Evolutionary conservation across 2,888 invertebrate species (phyloP).

Genomic region (Alcis repandata): DNA sequence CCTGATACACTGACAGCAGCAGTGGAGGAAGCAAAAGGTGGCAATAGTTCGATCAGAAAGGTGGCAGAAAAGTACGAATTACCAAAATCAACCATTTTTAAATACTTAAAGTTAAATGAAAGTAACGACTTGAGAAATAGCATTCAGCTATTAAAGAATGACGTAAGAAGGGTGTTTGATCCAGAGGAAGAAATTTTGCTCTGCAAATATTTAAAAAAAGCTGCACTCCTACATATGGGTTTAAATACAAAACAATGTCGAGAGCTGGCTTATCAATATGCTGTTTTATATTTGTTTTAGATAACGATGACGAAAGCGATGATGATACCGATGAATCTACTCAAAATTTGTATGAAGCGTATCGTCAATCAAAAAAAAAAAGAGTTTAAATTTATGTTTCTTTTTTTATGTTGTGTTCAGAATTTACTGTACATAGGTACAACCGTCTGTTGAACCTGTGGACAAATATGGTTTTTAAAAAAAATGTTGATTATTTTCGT

Average conservation of each 20-base stretch:
- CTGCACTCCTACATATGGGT: conserved; percentile 44
- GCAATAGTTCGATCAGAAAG: too few species aligned
- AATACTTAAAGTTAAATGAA: too few species aligned
- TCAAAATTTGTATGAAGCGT: conserved; percentile 30
- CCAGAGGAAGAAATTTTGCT: conserved; percentile 42
- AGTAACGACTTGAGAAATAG: conserved; percentile 28
- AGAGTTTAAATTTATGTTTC: neutral
- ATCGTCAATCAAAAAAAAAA: conserved; percentile 26
- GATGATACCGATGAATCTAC: conserved; percentile 35
- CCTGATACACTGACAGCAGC: too few species aligned
- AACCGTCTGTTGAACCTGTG: conserved; percentile 29
- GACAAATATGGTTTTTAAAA: conserved; percentile 31
- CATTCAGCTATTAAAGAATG: conserved; percentile 22
- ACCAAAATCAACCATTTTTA: too few species aligned
- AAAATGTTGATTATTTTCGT: conserved; percentile 19
- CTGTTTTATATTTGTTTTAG: conserved; percentile 32
- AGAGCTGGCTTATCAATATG: conserved; percentile 45
- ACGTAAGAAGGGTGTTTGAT: conserved; percentile 2
- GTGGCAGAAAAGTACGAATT: too few species aligned
- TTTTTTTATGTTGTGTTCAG: neutral
- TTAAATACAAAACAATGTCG: conserved; percentile 42
- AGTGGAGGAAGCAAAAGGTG: too few species aligned
- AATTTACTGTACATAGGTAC: conserved; percentile 29
- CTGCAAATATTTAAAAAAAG: conserved; percentile 42
- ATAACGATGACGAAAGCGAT: conserved; percentile 23